Evolutionary conservation across 2,113 vertebrate genomes (phyloP).

Genomic region (Corythornis cristatus): DNA sequence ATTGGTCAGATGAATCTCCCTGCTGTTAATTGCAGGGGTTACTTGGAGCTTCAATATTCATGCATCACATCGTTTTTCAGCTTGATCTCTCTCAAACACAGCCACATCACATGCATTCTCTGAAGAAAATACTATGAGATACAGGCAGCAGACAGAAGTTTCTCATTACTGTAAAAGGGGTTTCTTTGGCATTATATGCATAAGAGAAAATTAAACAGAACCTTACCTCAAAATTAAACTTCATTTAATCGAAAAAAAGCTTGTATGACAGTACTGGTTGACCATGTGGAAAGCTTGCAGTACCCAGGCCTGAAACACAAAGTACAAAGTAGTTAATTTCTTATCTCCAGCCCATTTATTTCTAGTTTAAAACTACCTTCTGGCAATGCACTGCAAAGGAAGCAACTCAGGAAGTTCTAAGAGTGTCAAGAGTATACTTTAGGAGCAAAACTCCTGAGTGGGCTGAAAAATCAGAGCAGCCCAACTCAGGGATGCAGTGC

Average conservation of each 20-base stretch:
- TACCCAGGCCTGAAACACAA: conserved; percentile 49
- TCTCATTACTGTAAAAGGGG: not conserved
- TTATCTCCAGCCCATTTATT: not conserved
- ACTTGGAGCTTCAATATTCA: not conserved
- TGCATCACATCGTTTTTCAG: not conserved
- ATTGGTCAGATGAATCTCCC: not conserved
- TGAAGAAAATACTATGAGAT: not conserved
- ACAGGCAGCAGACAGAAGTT: not conserved
- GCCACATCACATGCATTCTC: not conserved
- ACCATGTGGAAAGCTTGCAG: conserved; percentile 41
- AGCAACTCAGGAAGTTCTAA: conserved; percentile 49
- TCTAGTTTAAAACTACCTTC: not conserved
- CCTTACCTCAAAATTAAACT: conserved; percentile 65
- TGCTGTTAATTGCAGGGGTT: not conserved
- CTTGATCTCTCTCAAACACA: not conserved
- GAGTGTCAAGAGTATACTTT: not conserved
- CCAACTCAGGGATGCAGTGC: not conserved
- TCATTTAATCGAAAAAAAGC: conserved; percentile 14
- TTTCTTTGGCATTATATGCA: not conserved
- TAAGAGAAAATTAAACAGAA: not conserved
- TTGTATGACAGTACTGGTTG: conserved; percentile 3
- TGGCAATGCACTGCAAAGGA: conserved; percentile 40
- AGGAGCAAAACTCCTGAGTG: not conserved
- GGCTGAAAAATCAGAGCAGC: not conserved
- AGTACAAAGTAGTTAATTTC: conserved; percentile 16